Evolutionary conservation across 2,888 invertebrate species (phyloP).

Genomic region (Liopterus haemorrhoidalis): DNA sequence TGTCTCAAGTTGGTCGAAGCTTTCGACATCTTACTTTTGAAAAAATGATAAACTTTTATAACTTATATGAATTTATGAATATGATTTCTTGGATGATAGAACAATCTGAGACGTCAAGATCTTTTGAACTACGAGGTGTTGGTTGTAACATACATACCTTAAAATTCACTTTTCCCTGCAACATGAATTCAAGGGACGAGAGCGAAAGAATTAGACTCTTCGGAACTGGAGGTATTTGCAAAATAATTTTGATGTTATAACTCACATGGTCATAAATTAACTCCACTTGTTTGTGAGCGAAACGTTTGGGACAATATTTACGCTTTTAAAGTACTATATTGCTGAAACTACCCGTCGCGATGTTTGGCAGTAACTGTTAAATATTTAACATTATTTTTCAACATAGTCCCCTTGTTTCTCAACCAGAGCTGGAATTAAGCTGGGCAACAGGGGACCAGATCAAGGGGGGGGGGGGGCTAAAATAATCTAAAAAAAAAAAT

Average conservation of each 20-base stretch:
- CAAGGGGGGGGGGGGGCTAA: too few relatives aligned
- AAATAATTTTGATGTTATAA: neutral
- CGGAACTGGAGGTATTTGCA: constrained; percentile 62
- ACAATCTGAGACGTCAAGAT: constrained; percentile 41
- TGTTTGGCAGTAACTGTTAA: too few relatives aligned
- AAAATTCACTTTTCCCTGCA: constrained; percentile 70
- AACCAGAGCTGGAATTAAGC: too few relatives aligned
- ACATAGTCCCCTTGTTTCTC: too few relatives aligned
- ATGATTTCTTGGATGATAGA: constrained; percentile 71
- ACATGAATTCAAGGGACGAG: constrained; percentile 59
- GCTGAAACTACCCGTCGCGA: too few relatives aligned
- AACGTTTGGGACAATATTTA: too few relatives aligned
- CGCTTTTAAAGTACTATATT: too few relatives aligned
- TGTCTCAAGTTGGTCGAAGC: constrained; percentile 60
- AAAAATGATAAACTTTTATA: constrained; percentile 72
- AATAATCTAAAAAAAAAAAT: too few relatives aligned
- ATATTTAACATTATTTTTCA: too few relatives aligned
- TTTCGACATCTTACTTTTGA: constrained; percentile 63
- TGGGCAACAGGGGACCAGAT: too few relatives aligned
- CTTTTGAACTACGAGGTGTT: constrained; percentile 44
- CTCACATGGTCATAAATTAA: neutral
- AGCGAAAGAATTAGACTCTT: constrained; percentile 59
- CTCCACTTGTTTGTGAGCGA: too few relatives aligned
- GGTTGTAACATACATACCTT: constrained; percentile 55
- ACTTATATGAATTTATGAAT: constrained; percentile 78